Evolutionary conservation across 1,140 invertebrate species (phyloP), one percentile per base, ranked within the genome.

Genomic region (Riptortus pedestris): DNA sequence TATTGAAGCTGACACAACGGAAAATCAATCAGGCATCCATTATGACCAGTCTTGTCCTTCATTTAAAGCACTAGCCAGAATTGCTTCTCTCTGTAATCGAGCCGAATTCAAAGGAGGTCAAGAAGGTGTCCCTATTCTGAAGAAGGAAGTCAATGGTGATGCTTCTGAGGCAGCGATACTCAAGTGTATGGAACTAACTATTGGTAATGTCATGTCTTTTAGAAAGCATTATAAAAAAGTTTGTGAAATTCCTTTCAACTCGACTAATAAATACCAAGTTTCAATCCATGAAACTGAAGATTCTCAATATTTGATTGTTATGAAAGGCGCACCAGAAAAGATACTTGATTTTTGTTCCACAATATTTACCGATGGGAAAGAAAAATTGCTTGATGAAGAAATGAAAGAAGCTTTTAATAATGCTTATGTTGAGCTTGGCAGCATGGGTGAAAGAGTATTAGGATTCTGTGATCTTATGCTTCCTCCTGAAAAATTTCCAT

Each of bases 281-380:
- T 98, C 96, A 2, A 84, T 98, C 67, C 96, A 99, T 74, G 93
- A 97, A 70, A 90, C 85, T 66, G 91, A 96, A 72, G 91, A 97
- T 74, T 89, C 90, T 2, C 82, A 91, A 57, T 91, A 95, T 75
- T 77, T 98, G 69, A 79, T 99, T 67, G 96, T 98, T n/a, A 99
- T 99, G 96, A 99, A 99, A 82, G 97, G 97, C 48, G 97, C 97
- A 5, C 96, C 97, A 2, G 97, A 99, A 77, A 83, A 96, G 70
- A 97, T 99, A 71, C 80, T 99, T 63, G 96, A 99, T 73, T 83
- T 93, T 28, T 98, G 94, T 79, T 85, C 87, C 48, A 93, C 91
- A 27, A 98, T 99, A 66, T 90, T 96, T 73, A 93, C 98, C 70
- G 91, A 96, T 70, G 95, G 96, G 69, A 90, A 96, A 76, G 93